These are phyloP conservation scores for Cerastoderma edule DNA, from an alignment of 2,888 invertebrate species.

Conservation along the genomic window DNA sequence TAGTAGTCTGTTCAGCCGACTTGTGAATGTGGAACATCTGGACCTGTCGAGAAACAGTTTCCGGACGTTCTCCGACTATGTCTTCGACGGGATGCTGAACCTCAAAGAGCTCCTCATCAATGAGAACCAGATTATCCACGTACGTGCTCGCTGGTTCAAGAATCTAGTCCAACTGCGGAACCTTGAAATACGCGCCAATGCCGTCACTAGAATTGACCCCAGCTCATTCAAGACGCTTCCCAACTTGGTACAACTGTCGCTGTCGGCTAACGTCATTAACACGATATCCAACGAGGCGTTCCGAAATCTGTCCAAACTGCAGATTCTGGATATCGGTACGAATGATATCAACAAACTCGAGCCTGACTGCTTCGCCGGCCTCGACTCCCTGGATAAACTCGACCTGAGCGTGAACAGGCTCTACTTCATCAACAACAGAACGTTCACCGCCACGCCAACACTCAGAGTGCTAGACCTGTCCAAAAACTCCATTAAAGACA, in stretches of 20 bases:
- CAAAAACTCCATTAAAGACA: constrained; percentile 62
- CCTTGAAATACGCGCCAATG: constrained; percentile 65
- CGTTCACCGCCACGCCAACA: constrained; percentile 53
- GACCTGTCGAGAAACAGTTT: constrained; percentile 67
- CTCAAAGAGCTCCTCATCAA: constrained; percentile 62
- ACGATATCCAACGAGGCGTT: constrained; percentile 81
- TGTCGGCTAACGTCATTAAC: constrained; percentile 65
- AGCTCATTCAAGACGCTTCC: constrained; percentile 60
- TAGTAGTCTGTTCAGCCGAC: constrained; percentile 44
- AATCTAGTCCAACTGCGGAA: constrained; percentile 56
- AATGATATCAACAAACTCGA: constrained; percentile 69
- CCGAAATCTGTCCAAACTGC: constrained; percentile 86
- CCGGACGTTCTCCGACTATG: constrained; percentile 60
- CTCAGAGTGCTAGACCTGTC: constrained; percentile 62
- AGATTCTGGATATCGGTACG: constrained; percentile 66
- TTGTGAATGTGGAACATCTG: constrained; percentile 55
- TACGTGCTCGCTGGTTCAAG: constrained; percentile 64
- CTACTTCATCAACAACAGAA: constrained; percentile 56
- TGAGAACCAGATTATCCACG: constrained; percentile 62
- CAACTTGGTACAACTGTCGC: constrained; percentile 58
- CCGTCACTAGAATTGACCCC: constrained; percentile 59
- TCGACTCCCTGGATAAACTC: constrained; percentile 60
- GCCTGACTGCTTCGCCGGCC: constrained; percentile 60
- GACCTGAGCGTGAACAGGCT: constrained; percentile 67
- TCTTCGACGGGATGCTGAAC: constrained; percentile 57